A percentile compares a stretch with the other conserved stretches of the same genome.
Evolutionary conservation across 2,888 invertebrate genomes (phyloP).

Genomic region (Parnassius smintheus): DNA sequence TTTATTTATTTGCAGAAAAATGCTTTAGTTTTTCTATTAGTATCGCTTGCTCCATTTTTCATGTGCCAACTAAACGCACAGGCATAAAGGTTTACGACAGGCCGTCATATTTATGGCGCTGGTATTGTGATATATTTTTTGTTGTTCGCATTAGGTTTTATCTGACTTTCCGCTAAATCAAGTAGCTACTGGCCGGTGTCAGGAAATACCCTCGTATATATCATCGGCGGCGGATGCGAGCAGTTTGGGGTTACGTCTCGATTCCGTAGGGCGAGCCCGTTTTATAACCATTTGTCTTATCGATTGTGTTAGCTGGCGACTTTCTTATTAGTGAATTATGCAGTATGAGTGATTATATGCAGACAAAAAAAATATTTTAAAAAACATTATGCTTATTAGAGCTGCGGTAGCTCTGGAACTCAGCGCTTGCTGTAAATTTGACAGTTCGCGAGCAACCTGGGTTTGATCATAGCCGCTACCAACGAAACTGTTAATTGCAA

Average conservation of each 20-base stretch:
- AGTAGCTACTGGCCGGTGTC: slow-evolving; percentile 81
- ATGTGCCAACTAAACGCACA: slow-evolving; percentile 74
- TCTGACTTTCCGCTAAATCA: slow-evolving; percentile 81
- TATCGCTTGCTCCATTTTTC: slow-evolving; percentile 74
- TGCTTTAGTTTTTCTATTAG: slow-evolving; percentile 51
- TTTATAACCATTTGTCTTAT: slow-evolving; percentile 64
- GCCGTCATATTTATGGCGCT: slow-evolving; percentile 78
- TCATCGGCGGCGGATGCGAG: slow-evolving; percentile 71
- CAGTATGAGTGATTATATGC: no score
- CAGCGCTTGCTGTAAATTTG: no score
- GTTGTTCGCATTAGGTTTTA: slow-evolving; percentile 81
- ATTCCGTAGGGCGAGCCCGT: slow-evolving; percentile 56
- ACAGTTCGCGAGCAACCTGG: no score
- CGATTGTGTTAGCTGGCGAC: slow-evolving; percentile 53
- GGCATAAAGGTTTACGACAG: slow-evolving; percentile 81
- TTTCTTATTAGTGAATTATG: slow-evolving; percentile 41
- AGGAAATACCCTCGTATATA: slow-evolving; percentile 78
- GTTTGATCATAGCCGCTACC: no score
- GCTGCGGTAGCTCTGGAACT: no score
- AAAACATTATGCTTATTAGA: no score
- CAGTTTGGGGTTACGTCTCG: slow-evolving; percentile 72
- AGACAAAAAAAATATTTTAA: no score
- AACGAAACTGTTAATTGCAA: no score
- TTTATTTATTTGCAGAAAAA: slow-evolving; percentile 37
- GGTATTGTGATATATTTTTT: slow-evolving; percentile 81